Evolutionary conservation across 2,113 vertebrate genomes (phyloP).

Genomic region (Astatoreochromis straeleni): DNA sequence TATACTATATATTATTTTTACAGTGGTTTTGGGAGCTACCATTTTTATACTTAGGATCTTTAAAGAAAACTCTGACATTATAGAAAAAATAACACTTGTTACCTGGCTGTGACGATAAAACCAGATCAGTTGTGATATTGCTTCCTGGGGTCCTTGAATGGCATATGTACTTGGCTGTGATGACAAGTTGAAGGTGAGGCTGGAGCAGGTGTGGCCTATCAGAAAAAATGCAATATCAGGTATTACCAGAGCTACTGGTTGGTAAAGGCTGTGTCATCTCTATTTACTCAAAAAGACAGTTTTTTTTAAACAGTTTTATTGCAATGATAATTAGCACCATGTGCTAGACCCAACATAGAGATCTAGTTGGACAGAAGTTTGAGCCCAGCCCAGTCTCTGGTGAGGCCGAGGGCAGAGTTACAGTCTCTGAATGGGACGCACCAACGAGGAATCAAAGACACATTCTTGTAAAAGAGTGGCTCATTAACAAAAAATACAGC

Average conservation of each 20-base stretch:
- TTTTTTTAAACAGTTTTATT: not conserved
- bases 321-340: not conserved
- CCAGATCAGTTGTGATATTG: not conserved
- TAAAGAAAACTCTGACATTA: no score
- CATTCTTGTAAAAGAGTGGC: not conserved
- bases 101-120: not conserved
- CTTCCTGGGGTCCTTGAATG: not conserved
- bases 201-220: not conserved
- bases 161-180: not conserved
- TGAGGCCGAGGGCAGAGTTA: not conserved
- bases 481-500: fast-evolving
- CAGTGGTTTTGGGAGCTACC: no score
- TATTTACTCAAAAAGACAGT: not conserved
- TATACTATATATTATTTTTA: no score
- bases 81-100: not conserved
- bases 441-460: not conserved
- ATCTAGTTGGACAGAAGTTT: not conserved
- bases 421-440: not conserved
- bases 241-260: not conserved
- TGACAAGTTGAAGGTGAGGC: not conserved
- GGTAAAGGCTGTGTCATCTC: not conserved
- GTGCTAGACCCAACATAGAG: not conserved
- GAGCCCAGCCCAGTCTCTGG: not conserved
- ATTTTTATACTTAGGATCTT: no score
- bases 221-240: not conserved